phyloP scores from a whole-genome alignment of 2,888 invertebrate genomes.

The Acanthoscelides obtectus region DNA sequence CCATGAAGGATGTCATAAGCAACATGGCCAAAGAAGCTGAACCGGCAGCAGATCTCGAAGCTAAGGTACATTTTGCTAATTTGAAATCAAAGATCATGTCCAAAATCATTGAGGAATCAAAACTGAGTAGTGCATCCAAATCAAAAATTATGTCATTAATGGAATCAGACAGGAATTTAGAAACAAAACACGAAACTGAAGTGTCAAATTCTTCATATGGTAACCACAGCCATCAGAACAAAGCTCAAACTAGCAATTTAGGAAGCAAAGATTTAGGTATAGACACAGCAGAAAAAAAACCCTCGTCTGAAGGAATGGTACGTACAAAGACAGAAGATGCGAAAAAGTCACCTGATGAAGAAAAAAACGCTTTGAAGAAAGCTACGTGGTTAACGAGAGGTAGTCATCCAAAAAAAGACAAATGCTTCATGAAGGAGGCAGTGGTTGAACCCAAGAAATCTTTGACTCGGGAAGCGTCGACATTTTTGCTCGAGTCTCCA shows the following conservation, averaged over 20 bases:
- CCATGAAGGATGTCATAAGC: not conserved
- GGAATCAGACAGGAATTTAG: not conserved
- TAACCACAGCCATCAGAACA: constrained; percentile 7
- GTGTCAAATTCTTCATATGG: not conserved
- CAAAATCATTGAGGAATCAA: constrained; percentile 31
- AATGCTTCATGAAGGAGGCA: constrained; percentile 1
- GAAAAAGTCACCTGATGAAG: not conserved
- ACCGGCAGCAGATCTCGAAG: not conserved
- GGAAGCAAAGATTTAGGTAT: not conserved
- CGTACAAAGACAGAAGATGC: not conserved
- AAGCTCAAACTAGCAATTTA: constrained; percentile 6
- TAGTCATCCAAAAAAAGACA: constrained; percentile 22
- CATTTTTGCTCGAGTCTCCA: too few relatives aligned
- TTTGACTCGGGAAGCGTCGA: too few relatives aligned
- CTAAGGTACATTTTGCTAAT: not conserved
- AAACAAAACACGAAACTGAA: not conserved
- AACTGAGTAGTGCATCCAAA: constrained; percentile 18
- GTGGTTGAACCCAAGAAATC: not conserved
- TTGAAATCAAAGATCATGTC: constrained; percentile 38
- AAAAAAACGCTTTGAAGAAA: constrained; percentile 14
- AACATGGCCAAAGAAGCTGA: not conserved
- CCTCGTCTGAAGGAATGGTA: constrained; percentile 1
- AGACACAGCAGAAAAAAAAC: constrained; percentile 1
- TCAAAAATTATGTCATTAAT: constrained; percentile 16
- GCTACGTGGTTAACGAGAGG: constrained; percentile 19